Base-by-base conservation (phyloP, 2,797 vertebrate species). In the Falco columbarius region DNA sequence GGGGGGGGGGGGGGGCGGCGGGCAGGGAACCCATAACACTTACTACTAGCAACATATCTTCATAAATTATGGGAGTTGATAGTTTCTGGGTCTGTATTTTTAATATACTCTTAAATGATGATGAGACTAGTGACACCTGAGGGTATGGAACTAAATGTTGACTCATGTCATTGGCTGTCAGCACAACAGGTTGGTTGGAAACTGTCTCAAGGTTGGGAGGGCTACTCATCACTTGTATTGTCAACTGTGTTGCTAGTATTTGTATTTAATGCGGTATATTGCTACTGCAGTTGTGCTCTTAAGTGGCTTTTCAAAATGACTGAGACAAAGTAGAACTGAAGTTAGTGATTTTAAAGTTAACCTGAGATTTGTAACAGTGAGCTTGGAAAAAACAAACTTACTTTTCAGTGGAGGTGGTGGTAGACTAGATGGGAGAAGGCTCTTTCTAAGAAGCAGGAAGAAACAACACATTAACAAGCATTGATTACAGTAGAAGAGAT, bases 391-490 rank as follows among this genome's bases (percentile, higher is more conserved):
- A 49, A 56, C 7, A 2, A 5, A 26, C 19, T 26, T 65, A n/a
- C 75, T 75, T 36, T 79, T 68, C 88, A 68, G 15, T 61, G 44
- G 30, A 21, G 19, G 22, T 70, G 11, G 20, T 73, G n/a, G 51
- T 85, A 71, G 55, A 34, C 38, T 81, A 15, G 22, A 6, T 52
- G 56, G 61, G 72, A 89, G 40, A 95, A 89, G 27, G 10, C 63
- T 85, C 86, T 96, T 97, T 94, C 93, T 59, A 92, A 89, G 95
- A 93, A 94, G 85, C 51, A 9, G 14, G 81, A 89, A 80, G 91
- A 87, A 95, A 65, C 42, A 76, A 24, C 7, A 2, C 56, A 82
- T 88, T 95, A 88, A 94, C 92, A 90, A 87, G 55, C 74, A 92
- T 79, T 92, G 86, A 81, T 96, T 95, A 85, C 56, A 93, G 42